Conservation (phyloP, 2,797 vertebrate genomes). For the Cyclura pinguis region DNA sequence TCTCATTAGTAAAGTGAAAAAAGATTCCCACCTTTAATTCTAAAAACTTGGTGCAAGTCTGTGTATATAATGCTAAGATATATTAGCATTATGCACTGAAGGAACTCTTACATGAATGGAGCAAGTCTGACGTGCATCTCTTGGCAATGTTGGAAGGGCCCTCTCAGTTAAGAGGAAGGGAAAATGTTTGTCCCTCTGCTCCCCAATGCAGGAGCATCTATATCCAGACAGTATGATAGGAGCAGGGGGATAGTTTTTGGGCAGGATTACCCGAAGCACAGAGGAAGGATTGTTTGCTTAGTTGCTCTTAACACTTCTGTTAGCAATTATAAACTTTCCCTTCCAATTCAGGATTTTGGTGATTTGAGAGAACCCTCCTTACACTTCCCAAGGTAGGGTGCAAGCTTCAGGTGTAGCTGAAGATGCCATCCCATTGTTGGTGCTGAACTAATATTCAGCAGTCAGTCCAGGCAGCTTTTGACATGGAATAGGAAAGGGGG, state of each 20-base stretch:
- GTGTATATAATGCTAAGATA: too few relatives aligned
- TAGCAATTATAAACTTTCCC: constrained; percentile 19
- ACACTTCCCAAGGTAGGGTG: neutral
- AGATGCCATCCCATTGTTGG: neutral
- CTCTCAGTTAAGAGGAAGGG: neutral
- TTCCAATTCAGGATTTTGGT: neutral
- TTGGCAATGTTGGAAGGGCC: neutral
- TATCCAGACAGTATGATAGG: rapidly evolving
- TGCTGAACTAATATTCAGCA: neutral
- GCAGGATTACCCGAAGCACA: neutral
- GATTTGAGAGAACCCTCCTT: neutral
- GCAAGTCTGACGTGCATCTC: neutral
- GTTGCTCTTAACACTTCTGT: neutral
- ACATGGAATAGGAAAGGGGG: neutral
- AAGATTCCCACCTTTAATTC: neutral
- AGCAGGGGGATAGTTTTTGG: rapidly evolving
- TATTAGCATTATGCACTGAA: too few relatives aligned
- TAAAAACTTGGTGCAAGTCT: neutral
- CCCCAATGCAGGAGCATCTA: neutral
- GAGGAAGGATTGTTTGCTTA: constrained; percentile 11
- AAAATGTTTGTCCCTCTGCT: neutral
- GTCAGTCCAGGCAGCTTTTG: neutral
- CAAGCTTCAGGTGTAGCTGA: neutral
- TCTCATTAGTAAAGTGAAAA: neutral
- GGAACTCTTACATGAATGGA: too few relatives aligned